Evolutionary conservation across 2,888 invertebrate species (phyloP).

Genomic region (Pterobdella sp.): DNA sequence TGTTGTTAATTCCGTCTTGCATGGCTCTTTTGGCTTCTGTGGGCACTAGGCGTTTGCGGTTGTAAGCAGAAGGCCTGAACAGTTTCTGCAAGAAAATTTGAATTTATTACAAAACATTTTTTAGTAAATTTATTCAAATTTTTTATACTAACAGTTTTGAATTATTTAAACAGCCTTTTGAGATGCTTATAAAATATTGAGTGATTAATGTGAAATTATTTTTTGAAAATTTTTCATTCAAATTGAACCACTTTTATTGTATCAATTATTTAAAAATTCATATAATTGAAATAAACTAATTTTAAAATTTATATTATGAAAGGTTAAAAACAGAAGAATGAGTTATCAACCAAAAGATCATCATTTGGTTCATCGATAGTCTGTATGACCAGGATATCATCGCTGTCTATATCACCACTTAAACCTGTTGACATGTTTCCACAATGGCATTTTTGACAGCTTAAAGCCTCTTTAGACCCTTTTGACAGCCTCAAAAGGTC

Average conservation of each 20-base stretch:
- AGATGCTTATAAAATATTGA: too few relatives aligned
- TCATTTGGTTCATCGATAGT: conserved; percentile 12
- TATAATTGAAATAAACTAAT: too few relatives aligned
- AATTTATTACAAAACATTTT: too few relatives aligned
- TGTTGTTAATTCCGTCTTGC: background rate
- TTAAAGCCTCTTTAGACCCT: background rate
- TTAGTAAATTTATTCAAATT: too few relatives aligned
- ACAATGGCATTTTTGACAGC: background rate
- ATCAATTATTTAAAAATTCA: too few relatives aligned
- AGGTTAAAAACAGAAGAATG: background rate
- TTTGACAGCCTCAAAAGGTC: conserved; percentile 9
- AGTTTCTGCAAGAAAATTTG: too few relatives aligned
- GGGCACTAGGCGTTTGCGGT: background rate
- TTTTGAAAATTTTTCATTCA: too few relatives aligned
- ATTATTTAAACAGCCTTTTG: too few relatives aligned
- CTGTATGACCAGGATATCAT: background rate
- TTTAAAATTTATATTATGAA: background rate
- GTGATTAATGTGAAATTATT: too few relatives aligned
- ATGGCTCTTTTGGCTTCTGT: background rate
- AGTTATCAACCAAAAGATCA: background rate
- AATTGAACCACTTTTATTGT: too few relatives aligned
- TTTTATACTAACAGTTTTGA: too few relatives aligned
- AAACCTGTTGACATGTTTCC: background rate
- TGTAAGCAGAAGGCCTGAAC: conserved; percentile 4
- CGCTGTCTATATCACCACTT: background rate